Percentiles rank a stretch among this genome's conserved stretches.
phyloP scores from a whole-genome alignment of 2,888 invertebrate species.

The Dicyrtoma fusca region DNA sequence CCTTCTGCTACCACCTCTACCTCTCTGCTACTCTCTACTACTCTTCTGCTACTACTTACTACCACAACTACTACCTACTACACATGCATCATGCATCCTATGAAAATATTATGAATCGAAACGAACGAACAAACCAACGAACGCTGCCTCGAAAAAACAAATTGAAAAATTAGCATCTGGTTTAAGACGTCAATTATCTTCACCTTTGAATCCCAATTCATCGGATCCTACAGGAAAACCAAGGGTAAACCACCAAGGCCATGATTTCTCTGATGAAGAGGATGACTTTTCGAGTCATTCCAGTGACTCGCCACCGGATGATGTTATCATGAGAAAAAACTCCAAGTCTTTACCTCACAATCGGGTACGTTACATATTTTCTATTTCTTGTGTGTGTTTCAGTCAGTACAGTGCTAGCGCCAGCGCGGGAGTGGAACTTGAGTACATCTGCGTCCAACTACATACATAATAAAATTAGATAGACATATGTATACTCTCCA shows the following conservation, averaged over 20 bases:
- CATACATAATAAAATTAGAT: too few species aligned
- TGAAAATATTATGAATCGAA: background rate
- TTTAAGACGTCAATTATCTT: constrained; percentile 56
- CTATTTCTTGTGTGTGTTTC: too few species aligned
- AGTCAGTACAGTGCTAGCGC: too few species aligned
- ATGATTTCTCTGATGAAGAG: constrained; percentile 56
- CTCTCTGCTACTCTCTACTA: constrained; percentile 36
- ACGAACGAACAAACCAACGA: background rate
- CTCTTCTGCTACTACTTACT: constrained; percentile 43
- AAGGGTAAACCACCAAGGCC: constrained; percentile 43
- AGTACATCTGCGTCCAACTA: too few species aligned
- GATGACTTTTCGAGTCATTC: constrained; percentile 56
- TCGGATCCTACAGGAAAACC: constrained; percentile 55
- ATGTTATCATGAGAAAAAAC: constrained; percentile 55
- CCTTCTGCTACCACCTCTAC: constrained; percentile 26
- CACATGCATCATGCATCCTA: background rate
- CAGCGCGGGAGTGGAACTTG: too few species aligned
- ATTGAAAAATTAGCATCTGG: constrained; percentile 50
- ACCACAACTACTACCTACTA: background rate
- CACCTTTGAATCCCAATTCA: constrained; percentile 47
- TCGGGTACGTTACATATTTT: constrained; percentile 46
- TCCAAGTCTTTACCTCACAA: constrained; percentile 55
- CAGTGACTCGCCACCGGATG: constrained; percentile 55
- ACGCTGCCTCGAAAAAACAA: constrained; percentile 2
- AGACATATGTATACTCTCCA: too few species aligned